A percentile compares a stretch with the other conserved stretches of the same genome.
Conservation (phyloP, 2,113 vertebrate species). For the Neogobius melanostomus region DNA sequence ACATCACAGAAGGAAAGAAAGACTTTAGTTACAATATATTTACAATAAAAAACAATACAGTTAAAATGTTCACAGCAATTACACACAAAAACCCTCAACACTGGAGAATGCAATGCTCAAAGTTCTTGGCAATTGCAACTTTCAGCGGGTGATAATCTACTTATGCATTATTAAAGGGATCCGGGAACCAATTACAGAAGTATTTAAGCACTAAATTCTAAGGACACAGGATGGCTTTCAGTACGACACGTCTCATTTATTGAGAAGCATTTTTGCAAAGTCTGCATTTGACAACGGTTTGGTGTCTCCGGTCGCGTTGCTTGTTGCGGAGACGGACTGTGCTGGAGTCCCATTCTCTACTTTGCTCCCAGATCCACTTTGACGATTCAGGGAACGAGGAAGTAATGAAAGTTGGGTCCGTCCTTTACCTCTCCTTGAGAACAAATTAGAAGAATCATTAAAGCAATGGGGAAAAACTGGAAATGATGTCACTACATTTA, state of each 20-base stretch:
- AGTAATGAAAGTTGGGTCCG: conserved; percentile 91
- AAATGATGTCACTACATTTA: not conserved
- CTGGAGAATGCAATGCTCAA: conserved; percentile 24
- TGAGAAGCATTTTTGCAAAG: conserved; percentile 92
- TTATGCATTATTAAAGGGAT: conserved; percentile 55
- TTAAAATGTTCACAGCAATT: conserved; percentile 42
- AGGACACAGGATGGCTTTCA: conserved; percentile 84
- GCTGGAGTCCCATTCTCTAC: conserved; percentile 84
- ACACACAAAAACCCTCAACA: conserved; percentile 13
- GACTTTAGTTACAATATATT: conserved; percentile 65
- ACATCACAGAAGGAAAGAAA: conserved; percentile 48
- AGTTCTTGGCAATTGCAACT: conserved; percentile 55
- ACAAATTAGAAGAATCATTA: not conserved
- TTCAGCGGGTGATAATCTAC: conserved; percentile 37
- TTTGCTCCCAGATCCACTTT: conserved; percentile 64
- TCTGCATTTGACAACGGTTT: conserved; percentile 93
- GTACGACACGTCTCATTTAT: conserved; percentile 78
- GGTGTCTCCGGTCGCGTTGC: conserved; percentile 46
- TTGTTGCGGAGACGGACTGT: conserved; percentile 26
- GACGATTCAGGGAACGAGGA: conserved; percentile 88
- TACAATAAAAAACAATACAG: conserved; percentile 63
- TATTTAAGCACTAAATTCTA: conserved; percentile 53
- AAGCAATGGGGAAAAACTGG: not conserved
- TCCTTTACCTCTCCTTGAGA: conserved; percentile 86
- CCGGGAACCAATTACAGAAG: conserved; percentile 44